Base-by-base conservation (phyloP, 2,113 vertebrate genomes). In the Fulica atra region DNA sequence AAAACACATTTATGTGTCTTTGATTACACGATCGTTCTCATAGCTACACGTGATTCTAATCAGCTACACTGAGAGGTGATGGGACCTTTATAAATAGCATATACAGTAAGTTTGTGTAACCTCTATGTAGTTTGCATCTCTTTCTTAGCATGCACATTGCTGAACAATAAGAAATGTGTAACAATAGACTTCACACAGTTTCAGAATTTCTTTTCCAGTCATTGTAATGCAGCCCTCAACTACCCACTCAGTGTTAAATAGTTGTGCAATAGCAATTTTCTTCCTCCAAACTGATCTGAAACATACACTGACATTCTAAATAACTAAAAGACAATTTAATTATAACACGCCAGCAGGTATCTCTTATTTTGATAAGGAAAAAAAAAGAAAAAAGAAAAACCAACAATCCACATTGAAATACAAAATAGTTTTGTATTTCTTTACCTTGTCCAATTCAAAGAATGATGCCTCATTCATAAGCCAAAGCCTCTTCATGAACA, bases 21-120 rank as follows among this genome's bases (percentile, higher is more conserved):
- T 98, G 97, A 98, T 98, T 98, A 93, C 90, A 88, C 51, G 68
- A 97, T 91, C 81, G 26, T 86, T 94, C 89, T 97, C 73, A 84
- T 71, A 92, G 79, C 82, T 96, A 82, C 63, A 95, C 97, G 79
- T 96, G 90, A 93, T 96, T 97, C 88, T 97, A 98, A 98, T 97
- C 91, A 98, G 89, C 63, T 85, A 82, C 73, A 68, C 60, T 82
- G 70, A 96, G 82, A 83, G 65, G 38, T 56, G 66, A 86, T 25
- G 29, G 42, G 48, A 66, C 57, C 72, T 96, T 89, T 92, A 95
- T 94, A 97, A 98, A 97, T 94, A 96, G 46, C 48, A 81, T 84
- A 95, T 59, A 93, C 36, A 69, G 44, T n/a, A 48, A 92, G 38
- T 89, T 92, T 96, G 81, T 84, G 33, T 91, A 93, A 57, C 66